Conservation (phyloP, 2,113 vertebrate genomes). For the Mus pahari region DNA sequence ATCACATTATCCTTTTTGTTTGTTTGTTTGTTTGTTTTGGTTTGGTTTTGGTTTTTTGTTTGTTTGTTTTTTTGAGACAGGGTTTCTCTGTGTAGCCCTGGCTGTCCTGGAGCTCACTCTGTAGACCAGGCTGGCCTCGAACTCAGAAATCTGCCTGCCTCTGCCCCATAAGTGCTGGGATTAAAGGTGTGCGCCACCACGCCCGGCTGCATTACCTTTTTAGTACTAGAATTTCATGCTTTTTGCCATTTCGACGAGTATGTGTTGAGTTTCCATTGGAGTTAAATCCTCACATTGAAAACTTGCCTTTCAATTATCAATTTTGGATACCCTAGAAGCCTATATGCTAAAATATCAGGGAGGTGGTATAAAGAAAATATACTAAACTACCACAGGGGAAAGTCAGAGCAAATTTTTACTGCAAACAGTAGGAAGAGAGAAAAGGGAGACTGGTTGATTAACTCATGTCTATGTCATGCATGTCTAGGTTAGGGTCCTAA, state of each 20-base stretch:
- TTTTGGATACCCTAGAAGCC: neutral
- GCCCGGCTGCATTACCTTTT: neutral
- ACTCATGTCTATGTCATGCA: neutral
- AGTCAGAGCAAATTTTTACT: too few species aligned
- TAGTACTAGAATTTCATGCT: neutral
- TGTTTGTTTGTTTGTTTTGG: too few species aligned
- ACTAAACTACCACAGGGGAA: neutral
- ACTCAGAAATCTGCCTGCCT: too few species aligned
- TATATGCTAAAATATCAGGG: neutral
- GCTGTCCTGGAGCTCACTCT: too few species aligned
- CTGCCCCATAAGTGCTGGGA: too few species aligned
- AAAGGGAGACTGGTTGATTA: neutral
- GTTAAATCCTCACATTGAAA: constrained; percentile 20
- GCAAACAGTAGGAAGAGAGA: too few species aligned
- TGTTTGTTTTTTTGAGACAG: too few species aligned
- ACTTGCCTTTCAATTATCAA: neutral
- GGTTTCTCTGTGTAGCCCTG: too few species aligned
- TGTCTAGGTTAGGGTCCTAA: constrained; percentile 13
- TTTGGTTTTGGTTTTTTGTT: too few species aligned
- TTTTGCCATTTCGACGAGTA: neutral
- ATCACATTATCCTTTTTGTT: neutral
- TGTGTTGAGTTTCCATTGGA: constrained; percentile 2
- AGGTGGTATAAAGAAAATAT: neutral
- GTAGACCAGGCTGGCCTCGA: too few species aligned
- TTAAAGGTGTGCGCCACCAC: too few species aligned